phyloP scores from a whole-genome alignment of 2,113 vertebrate species.

The Oplegnathus fasciatus region DNA sequence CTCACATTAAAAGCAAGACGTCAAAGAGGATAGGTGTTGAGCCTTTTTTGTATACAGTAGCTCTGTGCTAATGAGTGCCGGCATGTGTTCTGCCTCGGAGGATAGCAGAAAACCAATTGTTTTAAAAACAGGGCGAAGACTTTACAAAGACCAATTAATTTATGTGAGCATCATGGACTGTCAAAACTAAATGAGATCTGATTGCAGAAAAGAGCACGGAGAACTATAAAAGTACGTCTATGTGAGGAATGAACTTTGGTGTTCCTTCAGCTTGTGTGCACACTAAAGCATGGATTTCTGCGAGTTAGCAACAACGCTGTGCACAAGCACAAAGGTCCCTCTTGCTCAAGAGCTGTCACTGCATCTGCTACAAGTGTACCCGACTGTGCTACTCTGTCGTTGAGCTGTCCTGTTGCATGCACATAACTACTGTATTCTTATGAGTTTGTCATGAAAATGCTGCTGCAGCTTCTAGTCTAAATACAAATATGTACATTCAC shows the following conservation, averaged over 20 bases:
- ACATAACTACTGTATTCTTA: constrained; percentile 3
- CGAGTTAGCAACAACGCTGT: neutral
- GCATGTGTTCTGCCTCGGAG: constrained; percentile 58
- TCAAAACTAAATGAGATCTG: constrained; percentile 56
- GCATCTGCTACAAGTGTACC: neutral
- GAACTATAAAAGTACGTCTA: constrained; percentile 2
- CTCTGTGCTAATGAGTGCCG: constrained; percentile 54
- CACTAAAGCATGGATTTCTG: constrained; percentile 26
- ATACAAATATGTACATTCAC: neutral
- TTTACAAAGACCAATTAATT: constrained; percentile 66
- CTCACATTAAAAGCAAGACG: constrained; percentile 19
- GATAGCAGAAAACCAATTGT: constrained; percentile 43
- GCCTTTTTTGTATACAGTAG: constrained; percentile 29
- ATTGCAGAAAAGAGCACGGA: constrained; percentile 42
- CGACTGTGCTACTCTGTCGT: neutral
- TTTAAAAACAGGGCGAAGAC: constrained; percentile 39
- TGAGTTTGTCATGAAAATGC: neutral
- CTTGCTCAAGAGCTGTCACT: constrained; percentile 33
- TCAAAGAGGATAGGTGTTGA: constrained; percentile 29
- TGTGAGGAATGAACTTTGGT: constrained; percentile 13
- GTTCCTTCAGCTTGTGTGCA: constrained; percentile 5
- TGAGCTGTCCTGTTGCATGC: neutral
- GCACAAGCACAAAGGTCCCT: constrained; percentile 28
- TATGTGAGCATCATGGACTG: constrained; percentile 42
- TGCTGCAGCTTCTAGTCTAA: neutral